Conservation (phyloP, 2,888 invertebrate genomes). For the Chrysolina haemoptera region DNA sequence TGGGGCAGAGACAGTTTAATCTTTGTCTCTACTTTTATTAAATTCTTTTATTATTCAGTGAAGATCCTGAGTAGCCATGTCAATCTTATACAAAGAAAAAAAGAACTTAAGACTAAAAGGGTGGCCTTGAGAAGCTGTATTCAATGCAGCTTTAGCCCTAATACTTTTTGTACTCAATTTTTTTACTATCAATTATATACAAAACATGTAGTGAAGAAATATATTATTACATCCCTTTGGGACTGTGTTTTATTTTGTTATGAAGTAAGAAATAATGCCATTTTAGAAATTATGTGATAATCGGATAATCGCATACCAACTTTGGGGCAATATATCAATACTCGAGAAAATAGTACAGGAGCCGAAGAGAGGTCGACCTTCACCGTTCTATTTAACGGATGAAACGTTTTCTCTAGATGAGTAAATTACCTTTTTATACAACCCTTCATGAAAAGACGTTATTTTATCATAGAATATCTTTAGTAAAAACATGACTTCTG, state of each 20-base stretch:
- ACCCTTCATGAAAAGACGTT: too few species aligned
- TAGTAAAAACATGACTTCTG: too few species aligned
- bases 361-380: too few species aligned
- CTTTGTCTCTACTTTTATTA: neutral
- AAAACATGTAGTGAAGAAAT: constrained; percentile 61
- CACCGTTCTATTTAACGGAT: too few species aligned
- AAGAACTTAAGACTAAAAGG: constrained; percentile 61
- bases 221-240: constrained; percentile 55
- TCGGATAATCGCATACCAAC: too few species aligned
- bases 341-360: too few species aligned
- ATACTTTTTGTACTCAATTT: constrained; percentile 58
- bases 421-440: too few species aligned
- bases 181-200: constrained; percentile 62
- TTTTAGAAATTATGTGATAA: too few species aligned
- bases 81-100: constrained; percentile 46
- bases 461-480: too few species aligned
- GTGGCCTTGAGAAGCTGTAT: constrained; percentile 68
- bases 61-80: constrained; percentile 32
- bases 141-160: constrained; percentile 68
- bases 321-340: too few species aligned
- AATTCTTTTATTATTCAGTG: constrained; percentile 7
- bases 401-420: too few species aligned
- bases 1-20: neutral
- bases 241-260: neutral
- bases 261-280: too few species aligned